phyloP scores from a whole-genome alignment of 2,113 vertebrate genomes.

The Tupaia chinensis region DNA sequence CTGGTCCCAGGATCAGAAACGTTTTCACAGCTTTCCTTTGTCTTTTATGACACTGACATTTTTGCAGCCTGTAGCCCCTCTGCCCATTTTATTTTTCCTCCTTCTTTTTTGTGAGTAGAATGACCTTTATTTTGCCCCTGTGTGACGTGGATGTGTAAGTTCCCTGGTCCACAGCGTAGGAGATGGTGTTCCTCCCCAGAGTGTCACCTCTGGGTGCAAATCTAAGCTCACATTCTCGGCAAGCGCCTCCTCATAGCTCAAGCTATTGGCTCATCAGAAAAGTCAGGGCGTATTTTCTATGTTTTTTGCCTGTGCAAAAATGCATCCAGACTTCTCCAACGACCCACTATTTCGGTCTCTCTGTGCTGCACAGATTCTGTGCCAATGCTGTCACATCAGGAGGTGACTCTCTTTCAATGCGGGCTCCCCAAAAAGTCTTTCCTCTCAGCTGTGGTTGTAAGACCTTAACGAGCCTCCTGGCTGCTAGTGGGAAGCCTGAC shows the following conservation, averaged over 20 bases:
- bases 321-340: too few species aligned
- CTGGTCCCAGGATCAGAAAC: not conserved
- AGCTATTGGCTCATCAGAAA: too few species aligned
- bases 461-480: slow-evolving; percentile 28
- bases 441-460: not conserved
- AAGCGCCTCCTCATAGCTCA: not conserved
- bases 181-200: not conserved
- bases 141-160: not conserved
- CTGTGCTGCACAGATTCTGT: fast-evolving
- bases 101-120: not conserved
- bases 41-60: not conserved
- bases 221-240: not conserved
- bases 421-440: not conserved
- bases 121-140: not conserved
- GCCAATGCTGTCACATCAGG: fast-evolving
- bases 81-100: too few species aligned
- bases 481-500: slow-evolving; percentile 10
- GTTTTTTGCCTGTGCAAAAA: too few species aligned
- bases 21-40: not conserved
- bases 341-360: too few species aligned
- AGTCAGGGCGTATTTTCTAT: too few species aligned
- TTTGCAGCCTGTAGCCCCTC: not conserved
- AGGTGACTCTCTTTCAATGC: not conserved
- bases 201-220: not conserved
- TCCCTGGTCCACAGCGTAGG: fast-evolving